These are phyloP conservation scores for Stenodema calcarata DNA, from an alignment of 2,888 invertebrate species.

Conservation along the genomic window DNA sequence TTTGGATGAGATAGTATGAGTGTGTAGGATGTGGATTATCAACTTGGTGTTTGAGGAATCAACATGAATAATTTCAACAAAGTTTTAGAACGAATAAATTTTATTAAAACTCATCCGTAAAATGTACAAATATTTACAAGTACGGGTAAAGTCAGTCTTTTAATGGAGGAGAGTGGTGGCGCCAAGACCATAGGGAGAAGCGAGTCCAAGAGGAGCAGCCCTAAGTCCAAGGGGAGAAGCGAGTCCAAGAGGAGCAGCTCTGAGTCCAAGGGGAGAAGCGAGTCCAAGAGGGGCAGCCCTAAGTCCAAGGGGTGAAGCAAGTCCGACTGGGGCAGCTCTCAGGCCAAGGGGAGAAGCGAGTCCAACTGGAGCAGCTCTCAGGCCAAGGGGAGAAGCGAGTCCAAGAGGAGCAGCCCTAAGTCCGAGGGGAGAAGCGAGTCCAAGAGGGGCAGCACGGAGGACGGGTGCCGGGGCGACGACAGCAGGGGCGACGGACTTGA, in stretches of 20 bases:
- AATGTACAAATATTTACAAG: background rate
- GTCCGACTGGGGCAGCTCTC: background rate
- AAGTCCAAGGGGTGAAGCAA: constrained; percentile 8
- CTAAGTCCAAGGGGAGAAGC: constrained; percentile 26
- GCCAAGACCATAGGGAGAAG: background rate
- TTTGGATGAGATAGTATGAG: no score
- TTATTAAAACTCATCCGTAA: background rate
- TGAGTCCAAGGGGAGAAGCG: constrained; percentile 27
- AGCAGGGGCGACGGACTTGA: background rate
- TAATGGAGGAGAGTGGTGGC: constrained; percentile 21
- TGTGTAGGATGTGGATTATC: no score
- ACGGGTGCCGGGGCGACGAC: background rate
- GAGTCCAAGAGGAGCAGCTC: constrained; percentile 20
- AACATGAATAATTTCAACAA: no score
- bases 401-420: constrained; percentile 5
- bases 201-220: background rate
- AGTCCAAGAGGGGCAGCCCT: constrained; percentile 26
- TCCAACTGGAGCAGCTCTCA: background rate
- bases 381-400: constrained; percentile 19
- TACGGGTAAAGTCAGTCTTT: constrained; percentile 6
- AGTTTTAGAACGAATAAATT: background rate
- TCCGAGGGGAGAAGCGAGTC: constrained; percentile 12
- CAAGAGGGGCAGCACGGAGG: background rate
- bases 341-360: constrained; percentile 7
- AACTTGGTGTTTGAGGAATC: no score